Percentiles rank a stretch among this genome's conserved stretches.
Evolutionary conservation across 2,797 vertebrate genomes (phyloP).

Genomic region (Hemitrygon akajei): DNA sequence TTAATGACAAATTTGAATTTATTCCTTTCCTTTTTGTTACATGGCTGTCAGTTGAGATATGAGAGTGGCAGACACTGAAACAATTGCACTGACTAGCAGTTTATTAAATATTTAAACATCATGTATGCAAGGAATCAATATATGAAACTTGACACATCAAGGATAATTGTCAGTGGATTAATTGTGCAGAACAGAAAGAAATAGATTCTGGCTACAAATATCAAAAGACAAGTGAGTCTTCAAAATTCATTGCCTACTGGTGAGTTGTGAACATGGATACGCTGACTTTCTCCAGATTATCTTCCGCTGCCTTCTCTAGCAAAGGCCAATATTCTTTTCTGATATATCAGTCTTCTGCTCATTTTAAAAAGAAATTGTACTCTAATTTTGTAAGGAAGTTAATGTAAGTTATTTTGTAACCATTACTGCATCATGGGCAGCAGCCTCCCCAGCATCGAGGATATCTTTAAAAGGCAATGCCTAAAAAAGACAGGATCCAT

Average conservation of each 20-base stretch:
- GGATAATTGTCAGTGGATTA: slow-evolving; percentile 3
- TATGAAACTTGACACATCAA: neutral
- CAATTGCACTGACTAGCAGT: neutral
- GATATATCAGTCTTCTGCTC: neutral
- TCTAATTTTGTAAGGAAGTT: neutral
- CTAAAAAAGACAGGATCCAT: too few relatives aligned
- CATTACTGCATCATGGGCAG: neutral
- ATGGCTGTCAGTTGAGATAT: neutral
- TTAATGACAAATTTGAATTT: slow-evolving; percentile 21
- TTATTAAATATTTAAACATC: neutral
- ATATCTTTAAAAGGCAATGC: too few relatives aligned
- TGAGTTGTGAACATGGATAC: neutral
- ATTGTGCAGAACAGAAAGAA: neutral
- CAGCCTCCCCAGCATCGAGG: too few relatives aligned
- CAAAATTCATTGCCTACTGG: neutral
- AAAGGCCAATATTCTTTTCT: neutral
- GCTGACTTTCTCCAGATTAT: neutral
- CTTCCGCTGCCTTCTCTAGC: neutral
- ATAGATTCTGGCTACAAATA: neutral
- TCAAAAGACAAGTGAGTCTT: neutral
- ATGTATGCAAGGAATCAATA: neutral
- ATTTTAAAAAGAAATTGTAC: neutral
- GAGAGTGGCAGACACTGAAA: neutral
- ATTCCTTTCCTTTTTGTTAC: neutral
- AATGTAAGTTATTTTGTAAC: neutral